Percentiles rank a stretch among this genome's conserved stretches.
phyloP scores from a whole-genome alignment of 2,113 vertebrate species.

The Ageneiosus marmoratus region DNA sequence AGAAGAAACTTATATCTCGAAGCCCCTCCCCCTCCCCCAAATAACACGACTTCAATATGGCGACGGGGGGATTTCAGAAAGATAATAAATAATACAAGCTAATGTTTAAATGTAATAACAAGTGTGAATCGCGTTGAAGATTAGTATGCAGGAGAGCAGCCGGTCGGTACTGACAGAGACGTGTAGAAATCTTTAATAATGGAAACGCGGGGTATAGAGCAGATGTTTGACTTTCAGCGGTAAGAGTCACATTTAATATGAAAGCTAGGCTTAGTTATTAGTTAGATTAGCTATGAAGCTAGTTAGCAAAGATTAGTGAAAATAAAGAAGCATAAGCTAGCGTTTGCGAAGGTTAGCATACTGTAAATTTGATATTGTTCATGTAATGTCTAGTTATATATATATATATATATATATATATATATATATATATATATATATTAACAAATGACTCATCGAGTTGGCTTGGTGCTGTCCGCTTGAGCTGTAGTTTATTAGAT shows the following conservation, averaged over 20 bases:
- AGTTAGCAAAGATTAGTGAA: not conserved
- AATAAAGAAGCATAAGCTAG: not conserved
- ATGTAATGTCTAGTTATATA: not conserved
- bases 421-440: too few species aligned
- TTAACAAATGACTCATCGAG: not conserved
- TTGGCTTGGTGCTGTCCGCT: not conserved
- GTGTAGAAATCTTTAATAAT: slow-evolving; percentile 57
- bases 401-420: too few species aligned
- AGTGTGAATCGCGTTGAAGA: slow-evolving; percentile 12
- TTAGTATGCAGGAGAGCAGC: slow-evolving; percentile 51
- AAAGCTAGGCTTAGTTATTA: not conserved
- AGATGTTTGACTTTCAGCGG: slow-evolving; percentile 81
- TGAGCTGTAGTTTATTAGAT: not conserved
- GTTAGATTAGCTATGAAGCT: not conserved
- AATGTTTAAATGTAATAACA: slow-evolving; percentile 18
- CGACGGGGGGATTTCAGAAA: slow-evolving; percentile 36
- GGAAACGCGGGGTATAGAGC: slow-evolving; percentile 75
- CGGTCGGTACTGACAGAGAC: slow-evolving; percentile 17
- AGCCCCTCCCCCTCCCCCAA: not conserved
- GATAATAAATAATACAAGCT: slow-evolving; percentile 49
- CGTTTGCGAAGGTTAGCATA: not conserved
- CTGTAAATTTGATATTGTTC: not conserved
- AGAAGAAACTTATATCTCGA: not conserved
- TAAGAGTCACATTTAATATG: slow-evolving; percentile 58
- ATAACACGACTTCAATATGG: slow-evolving; percentile 52